These are phyloP conservation scores for Chymomyza procnemis DNA, from an alignment of 2,888 invertebrate genomes.

Conservation along the genomic window DNA sequence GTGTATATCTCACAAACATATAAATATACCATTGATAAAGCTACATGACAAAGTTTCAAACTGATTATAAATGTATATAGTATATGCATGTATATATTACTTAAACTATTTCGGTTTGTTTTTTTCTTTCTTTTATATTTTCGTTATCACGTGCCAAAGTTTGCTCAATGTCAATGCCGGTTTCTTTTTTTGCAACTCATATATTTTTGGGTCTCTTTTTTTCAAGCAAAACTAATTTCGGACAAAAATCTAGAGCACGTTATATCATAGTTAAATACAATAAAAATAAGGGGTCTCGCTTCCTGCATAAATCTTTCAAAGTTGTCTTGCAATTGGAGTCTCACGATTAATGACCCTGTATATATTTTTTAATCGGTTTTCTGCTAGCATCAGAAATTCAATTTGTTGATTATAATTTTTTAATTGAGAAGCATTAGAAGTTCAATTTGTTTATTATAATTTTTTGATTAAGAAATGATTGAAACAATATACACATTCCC, in stretches of 20 bases:
- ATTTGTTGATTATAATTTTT: too few species aligned
- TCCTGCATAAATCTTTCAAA: too few species aligned
- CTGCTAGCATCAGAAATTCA: too few species aligned
- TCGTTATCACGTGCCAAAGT: conserved; percentile 49
- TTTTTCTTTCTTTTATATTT: conserved; percentile 2
- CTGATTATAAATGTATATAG: background rate
- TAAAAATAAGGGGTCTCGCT: too few species aligned
- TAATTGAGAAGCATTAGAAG: too few species aligned
- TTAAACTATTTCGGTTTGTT: background rate
- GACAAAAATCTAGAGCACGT: background rate
- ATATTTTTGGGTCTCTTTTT: background rate
- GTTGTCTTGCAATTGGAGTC: too few species aligned
- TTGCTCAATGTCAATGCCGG: conserved; percentile 56
- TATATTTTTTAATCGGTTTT: too few species aligned
- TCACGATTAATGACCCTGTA: too few species aligned
- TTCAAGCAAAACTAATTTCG: background rate
- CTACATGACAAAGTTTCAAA: background rate
- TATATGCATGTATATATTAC: background rate
- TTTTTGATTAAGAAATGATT: too few species aligned
- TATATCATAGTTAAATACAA: too few species aligned
- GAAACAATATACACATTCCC: too few species aligned
- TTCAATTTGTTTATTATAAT: too few species aligned
- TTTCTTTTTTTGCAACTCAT: background rate
- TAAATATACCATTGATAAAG: background rate
- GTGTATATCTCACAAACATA: background rate